Percentiles rank a stretch among this genome's conserved stretches.
phyloP scores from a whole-genome alignment of 2,888 invertebrate genomes.

The Clostera curtula region DNA sequence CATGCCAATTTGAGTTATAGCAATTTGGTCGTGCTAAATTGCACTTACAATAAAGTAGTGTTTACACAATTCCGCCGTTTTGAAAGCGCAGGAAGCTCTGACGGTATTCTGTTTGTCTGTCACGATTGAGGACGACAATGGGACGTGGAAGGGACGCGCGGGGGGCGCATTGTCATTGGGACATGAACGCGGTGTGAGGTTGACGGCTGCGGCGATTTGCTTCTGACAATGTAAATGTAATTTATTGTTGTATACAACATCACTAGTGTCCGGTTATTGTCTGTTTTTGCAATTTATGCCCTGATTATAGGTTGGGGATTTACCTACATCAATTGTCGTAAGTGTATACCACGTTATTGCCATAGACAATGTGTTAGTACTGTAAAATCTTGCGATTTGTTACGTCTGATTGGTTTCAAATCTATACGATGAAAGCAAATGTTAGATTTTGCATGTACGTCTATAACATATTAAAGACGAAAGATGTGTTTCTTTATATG shows the following conservation, averaged over 20 bases:
- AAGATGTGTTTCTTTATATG: too few species aligned
- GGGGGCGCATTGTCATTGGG: conserved; percentile 30
- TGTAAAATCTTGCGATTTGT: too few species aligned
- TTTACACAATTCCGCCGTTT: conserved; percentile 48
- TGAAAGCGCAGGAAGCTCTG: conserved; percentile 58
- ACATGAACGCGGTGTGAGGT: conserved; percentile 33
- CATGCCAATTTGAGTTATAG: conserved; percentile 5
- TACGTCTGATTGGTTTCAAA: too few species aligned
- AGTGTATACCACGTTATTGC: too few species aligned
- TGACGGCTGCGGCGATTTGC: conserved; percentile 21
- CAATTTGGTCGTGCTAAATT: conserved; percentile 9
- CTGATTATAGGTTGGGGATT: background rate
- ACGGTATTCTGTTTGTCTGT: conserved; percentile 47
- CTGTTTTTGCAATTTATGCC: background rate
- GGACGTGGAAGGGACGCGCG: conserved; percentile 34
- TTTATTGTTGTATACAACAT: conserved; percentile 30
- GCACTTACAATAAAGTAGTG: conserved; percentile 41
- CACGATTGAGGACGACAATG: conserved; percentile 39
- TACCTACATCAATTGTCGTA: background rate
- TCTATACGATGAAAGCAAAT: too few species aligned
- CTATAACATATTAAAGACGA: too few species aligned
- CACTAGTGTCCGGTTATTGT: too few species aligned
- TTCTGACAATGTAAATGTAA: conserved; percentile 28
- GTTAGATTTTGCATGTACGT: too few species aligned
- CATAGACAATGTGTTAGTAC: too few species aligned